Conservation (phyloP, 2,113 vertebrate species). For the Dascyllus trimaculatus region DNA sequence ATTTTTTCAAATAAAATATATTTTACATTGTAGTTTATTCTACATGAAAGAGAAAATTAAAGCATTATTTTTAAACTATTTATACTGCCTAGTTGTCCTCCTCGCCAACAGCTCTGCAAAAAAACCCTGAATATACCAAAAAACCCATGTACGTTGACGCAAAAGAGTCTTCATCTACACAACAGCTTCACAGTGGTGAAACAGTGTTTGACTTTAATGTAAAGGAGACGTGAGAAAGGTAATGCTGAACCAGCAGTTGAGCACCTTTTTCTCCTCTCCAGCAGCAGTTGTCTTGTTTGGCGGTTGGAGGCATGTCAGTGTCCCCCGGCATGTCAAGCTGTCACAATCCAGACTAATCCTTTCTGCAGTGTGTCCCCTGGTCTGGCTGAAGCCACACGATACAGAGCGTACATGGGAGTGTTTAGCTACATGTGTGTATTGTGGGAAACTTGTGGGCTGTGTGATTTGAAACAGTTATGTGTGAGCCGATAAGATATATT, state of each 20-base stretch:
- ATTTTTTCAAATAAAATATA: too few species aligned
- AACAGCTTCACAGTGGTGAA: not conserved
- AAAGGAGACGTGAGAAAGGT: not conserved
- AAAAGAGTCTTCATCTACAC: not conserved
- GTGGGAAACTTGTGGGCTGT: slow-evolving; percentile 15
- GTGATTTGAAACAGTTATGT: slow-evolving; percentile 39
- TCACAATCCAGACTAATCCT: slow-evolving; percentile 69
- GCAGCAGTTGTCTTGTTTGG: slow-evolving; percentile 49
- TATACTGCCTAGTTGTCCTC: not conserved
- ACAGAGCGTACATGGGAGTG: not conserved
- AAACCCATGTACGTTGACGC: too few species aligned
- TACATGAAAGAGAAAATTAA: too few species aligned
- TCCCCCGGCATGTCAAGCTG: slow-evolving; percentile 51
- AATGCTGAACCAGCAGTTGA: slow-evolving; percentile 10
- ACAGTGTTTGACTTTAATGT: not conserved
- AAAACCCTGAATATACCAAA: too few species aligned
- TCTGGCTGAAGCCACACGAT: slow-evolving; percentile 16
- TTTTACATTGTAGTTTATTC: too few species aligned
- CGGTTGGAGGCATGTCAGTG: slow-evolving; percentile 33
- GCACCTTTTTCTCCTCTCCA: slow-evolving; percentile 1
- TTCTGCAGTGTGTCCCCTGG: slow-evolving; percentile 38
- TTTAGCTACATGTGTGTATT: slow-evolving; percentile 13
- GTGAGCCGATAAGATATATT: slow-evolving; percentile 5
- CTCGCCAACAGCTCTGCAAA: not conserved
- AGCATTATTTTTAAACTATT: not conserved